A percentile compares a stretch with the other conserved stretches of the same genome.
phyloP scores from a whole-genome alignment of 2,888 invertebrate species.

The Noctua janthina region DNA sequence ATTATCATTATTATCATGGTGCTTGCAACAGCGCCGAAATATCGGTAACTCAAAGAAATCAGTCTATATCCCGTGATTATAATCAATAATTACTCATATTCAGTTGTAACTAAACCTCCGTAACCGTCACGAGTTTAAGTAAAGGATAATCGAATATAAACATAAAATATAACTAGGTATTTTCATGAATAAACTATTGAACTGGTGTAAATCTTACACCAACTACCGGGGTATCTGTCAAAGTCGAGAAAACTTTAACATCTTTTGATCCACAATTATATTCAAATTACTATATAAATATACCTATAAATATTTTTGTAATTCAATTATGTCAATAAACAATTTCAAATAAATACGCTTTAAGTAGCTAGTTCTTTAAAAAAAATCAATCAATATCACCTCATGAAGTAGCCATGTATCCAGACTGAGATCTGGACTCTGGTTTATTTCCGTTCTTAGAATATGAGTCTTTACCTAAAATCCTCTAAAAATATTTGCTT shows the following conservation, averaged over 20 bases:
- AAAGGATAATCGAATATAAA: neutral
- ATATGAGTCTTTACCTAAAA: neutral
- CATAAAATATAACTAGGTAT: neutral
- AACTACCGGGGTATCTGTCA: neutral
- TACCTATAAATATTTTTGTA: no score
- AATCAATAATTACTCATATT: no score
- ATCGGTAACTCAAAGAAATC: no score
- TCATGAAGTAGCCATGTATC: neutral
- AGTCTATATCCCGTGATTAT: no score
- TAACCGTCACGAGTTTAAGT: neutral
- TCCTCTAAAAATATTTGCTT: constrained; percentile 34
- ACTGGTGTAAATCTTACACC: neutral
- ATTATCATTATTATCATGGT: no score
- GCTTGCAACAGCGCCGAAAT: no score
- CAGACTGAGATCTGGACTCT: neutral
- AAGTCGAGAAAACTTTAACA: neutral
- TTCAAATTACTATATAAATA: no score
- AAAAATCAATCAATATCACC: neutral
- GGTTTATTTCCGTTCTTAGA: neutral
- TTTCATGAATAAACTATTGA: neutral
- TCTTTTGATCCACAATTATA: neutral
- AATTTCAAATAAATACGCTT: neutral
- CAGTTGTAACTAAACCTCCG: neutral
- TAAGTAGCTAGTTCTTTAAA: neutral
- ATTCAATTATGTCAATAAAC: no score